Evolutionary conservation across 2,888 invertebrate genomes (phyloP).

Genomic region (Lydus trimaculatus): DNA sequence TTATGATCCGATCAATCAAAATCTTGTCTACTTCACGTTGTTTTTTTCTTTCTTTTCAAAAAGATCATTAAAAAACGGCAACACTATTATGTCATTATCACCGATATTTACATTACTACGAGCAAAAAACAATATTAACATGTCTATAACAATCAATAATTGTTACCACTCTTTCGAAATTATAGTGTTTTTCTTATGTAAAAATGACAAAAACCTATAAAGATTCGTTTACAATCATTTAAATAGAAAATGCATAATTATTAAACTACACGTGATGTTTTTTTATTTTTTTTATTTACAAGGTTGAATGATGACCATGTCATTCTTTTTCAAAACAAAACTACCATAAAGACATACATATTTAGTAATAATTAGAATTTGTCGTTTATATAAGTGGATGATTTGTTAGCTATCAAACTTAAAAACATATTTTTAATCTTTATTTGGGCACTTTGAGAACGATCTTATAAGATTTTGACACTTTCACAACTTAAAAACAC

Average conservation of each 20-base stretch:
- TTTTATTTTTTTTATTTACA: neutral
- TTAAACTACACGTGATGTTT: neutral
- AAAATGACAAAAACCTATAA: neutral
- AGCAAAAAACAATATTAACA: neutral
- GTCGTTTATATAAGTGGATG: neutral
- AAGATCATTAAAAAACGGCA: neutral
- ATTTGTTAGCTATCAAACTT: neutral
- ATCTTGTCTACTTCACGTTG: neutral
- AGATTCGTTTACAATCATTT: neutral
- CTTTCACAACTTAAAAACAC: too few species aligned
- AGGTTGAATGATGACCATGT: neutral
- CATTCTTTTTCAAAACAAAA: neutral
- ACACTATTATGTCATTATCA: neutral
- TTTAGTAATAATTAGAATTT: neutral
- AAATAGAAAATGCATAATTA: slow-evolving; percentile 3
- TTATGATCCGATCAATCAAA: slow-evolving; percentile 1
- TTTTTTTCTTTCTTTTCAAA: neutral
- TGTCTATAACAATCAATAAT: neutral
- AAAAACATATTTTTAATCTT: neutral
- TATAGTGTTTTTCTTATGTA: neutral
- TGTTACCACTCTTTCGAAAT: too few species aligned
- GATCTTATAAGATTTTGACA: neutral
- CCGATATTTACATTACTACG: neutral
- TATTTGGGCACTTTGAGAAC: too few species aligned
- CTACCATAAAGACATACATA: neutral